Conservation (phyloP, 2,113 vertebrate species). For the Oncorhynchus masou region DNA sequence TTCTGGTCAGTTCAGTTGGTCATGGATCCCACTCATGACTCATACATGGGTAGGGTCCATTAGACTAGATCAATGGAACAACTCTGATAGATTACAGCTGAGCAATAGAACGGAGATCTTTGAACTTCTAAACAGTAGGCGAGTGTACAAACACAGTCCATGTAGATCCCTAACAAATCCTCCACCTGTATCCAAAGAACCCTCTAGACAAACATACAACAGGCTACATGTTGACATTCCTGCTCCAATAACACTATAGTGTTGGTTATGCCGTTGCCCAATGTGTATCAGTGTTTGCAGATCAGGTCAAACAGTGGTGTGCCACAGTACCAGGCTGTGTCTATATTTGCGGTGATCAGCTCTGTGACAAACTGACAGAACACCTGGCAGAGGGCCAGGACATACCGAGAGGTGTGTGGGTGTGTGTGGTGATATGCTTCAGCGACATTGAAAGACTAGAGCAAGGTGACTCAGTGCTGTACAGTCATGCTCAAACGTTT, state of each 20-base stretch:
- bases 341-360: slow-evolving; percentile 56
- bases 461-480: background rate
- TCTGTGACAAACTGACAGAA: background rate
- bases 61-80: no score
- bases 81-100: no score
- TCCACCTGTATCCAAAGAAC: background rate
- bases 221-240: background rate
- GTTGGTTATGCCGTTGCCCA: background rate
- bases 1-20: no score
- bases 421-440: slow-evolving; percentile 24
- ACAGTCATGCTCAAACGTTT: no score
- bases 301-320: slow-evolving; percentile 40
- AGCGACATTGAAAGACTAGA: slow-evolving; percentile 28
- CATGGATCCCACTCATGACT: no score
- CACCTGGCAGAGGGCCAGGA: background rate
- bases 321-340: slow-evolving; percentile 26
- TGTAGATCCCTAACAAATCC: background rate
- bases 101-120: no score
- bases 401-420: background rate
- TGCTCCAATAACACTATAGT: background rate
- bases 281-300: slow-evolving; percentile 44
- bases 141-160: no score
- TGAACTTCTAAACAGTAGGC: no score
- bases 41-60: no score
- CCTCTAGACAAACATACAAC: background rate